Evolutionary conservation across 2,113 vertebrate genomes (phyloP).

Genomic region (Garra rufa): DNA sequence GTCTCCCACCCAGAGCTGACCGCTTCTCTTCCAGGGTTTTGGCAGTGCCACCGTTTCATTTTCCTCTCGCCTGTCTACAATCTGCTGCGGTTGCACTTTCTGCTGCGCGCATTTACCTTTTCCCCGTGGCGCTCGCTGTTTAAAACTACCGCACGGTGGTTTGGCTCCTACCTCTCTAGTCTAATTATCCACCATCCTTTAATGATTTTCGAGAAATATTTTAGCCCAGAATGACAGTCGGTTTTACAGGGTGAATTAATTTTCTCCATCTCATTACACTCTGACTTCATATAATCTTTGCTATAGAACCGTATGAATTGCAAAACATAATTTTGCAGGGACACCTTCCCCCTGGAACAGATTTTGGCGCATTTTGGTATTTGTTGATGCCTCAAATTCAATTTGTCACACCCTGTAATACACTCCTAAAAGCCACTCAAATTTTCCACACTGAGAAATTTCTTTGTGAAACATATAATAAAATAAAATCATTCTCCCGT

Average conservation of each 20-base stretch:
- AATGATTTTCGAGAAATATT: conserved; percentile 26
- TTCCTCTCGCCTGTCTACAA: conserved; percentile 9
- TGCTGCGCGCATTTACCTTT: background rate
- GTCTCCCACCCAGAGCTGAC: background rate
- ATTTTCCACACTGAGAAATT: background rate
- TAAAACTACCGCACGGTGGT: background rate
- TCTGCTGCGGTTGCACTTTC: conserved; percentile 24
- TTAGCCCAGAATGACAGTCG: background rate
- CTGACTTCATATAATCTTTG: conserved; percentile 7
- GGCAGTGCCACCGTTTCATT: background rate
- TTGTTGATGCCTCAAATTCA: background rate
- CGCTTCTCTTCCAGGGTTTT: background rate
- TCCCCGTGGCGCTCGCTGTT: background rate
- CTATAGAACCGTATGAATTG: background rate
- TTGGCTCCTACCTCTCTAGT: conserved; percentile 18
- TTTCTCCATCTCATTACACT: conserved; percentile 26
- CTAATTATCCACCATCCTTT: conserved; percentile 8
- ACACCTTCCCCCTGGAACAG: background rate
- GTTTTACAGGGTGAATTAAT: background rate
- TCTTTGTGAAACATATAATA: background rate
- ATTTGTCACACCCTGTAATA: background rate
- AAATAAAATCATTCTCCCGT: background rate
- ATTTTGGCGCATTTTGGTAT: background rate
- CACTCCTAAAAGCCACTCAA: background rate
- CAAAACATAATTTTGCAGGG: background rate